A percentile compares a stretch with the other conserved stretches of the same genome.
Evolutionary conservation across 2,888 invertebrate genomes (phyloP).

Genomic region (Anoncus sp.): DNA sequence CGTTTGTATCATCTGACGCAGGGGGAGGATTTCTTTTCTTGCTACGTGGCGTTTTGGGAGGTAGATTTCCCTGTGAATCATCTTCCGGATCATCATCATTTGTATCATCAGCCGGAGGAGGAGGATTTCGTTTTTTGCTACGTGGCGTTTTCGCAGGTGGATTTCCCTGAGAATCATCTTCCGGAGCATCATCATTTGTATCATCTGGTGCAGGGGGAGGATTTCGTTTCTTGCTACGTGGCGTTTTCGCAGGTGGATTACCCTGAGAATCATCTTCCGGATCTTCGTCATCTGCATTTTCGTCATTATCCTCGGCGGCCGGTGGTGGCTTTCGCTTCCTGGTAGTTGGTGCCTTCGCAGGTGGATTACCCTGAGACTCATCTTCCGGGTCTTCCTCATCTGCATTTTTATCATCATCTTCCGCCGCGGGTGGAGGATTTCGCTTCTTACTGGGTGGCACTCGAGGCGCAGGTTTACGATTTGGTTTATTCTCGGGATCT

Average conservation of each 20-base stretch:
- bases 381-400: constrained; percentile 26
- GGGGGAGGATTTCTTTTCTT: constrained; percentile 12
- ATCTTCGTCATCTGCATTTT: constrained; percentile 1
- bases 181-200: constrained; percentile 1
- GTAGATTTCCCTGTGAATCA: background rate
- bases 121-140: constrained; percentile 8
- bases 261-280: constrained; percentile 10
- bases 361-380: constrained; percentile 1
- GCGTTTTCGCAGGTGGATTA: constrained; percentile 8
- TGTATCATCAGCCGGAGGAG: constrained; percentile 14
- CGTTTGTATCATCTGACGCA: constrained; percentile 12
- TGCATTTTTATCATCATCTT: constrained; percentile 22
- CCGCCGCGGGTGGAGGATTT: constrained; percentile 8
- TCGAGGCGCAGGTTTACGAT: constrained; percentile 17
- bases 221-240: constrained; percentile 25
- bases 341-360: background rate
- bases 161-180: constrained; percentile 38
- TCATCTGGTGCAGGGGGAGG: constrained; percentile 22
- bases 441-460: constrained; percentile 4
- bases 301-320: constrained; percentile 11
- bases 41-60: background rate
- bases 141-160: too few species aligned
- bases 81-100: constrained; percentile 24
- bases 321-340: constrained; percentile 15
- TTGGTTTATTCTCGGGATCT: constrained; percentile 17